A percentile compares a stretch with the other conserved stretches of the same genome.
Evolutionary conservation across 2,888 invertebrate species (phyloP).

Genomic region (Anorthoa munda): DNA sequence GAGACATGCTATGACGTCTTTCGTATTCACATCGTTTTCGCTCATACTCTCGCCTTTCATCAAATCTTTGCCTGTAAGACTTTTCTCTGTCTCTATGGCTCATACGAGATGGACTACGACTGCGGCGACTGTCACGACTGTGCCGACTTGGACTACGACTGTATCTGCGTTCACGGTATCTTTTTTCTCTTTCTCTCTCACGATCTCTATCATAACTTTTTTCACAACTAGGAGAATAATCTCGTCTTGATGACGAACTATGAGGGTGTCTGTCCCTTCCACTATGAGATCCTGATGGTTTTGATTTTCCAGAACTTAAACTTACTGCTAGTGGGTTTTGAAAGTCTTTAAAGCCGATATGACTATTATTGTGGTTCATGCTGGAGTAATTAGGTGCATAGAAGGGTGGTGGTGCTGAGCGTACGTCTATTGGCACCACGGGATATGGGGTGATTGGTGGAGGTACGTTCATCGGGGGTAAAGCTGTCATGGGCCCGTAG

Average conservation of each 20-base stretch:
- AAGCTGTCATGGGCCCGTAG: constrained; percentile 53
- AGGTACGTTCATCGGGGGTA: constrained; percentile 68
- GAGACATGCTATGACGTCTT: constrained; percentile 71
- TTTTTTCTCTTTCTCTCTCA: constrained; percentile 64
- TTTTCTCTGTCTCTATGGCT: constrained; percentile 70
- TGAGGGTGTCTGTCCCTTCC: constrained; percentile 41
- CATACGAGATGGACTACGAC: constrained; percentile 67
- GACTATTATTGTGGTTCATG: constrained; percentile 5
- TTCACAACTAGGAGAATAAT: constrained; percentile 69
- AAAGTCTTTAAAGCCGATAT: constrained; percentile 32
- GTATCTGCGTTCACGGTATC: constrained; percentile 65
- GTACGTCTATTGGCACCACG: constrained; percentile 61
- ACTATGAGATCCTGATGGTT: constrained; percentile 29
- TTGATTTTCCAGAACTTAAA: constrained; percentile 30
- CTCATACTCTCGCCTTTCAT: constrained; percentile 74
- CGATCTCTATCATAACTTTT: constrained; percentile 61
- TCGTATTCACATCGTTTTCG: constrained; percentile 76
- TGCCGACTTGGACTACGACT: constrained; percentile 74
- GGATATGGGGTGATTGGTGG: constrained; percentile 66
- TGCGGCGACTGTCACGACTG: constrained; percentile 61
- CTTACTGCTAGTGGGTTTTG: constrained; percentile 15
- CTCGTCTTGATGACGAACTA: constrained; percentile 61
- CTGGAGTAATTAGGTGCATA: constrained; percentile 23
- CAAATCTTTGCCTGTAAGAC: constrained; percentile 64
- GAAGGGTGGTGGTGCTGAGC: constrained; percentile 62